Percentiles rank a stretch among this genome's conserved stretches.
Evolutionary conservation across 2,113 vertebrate genomes (phyloP).

Genomic region (Pygoscelis antarcticus): DNA sequence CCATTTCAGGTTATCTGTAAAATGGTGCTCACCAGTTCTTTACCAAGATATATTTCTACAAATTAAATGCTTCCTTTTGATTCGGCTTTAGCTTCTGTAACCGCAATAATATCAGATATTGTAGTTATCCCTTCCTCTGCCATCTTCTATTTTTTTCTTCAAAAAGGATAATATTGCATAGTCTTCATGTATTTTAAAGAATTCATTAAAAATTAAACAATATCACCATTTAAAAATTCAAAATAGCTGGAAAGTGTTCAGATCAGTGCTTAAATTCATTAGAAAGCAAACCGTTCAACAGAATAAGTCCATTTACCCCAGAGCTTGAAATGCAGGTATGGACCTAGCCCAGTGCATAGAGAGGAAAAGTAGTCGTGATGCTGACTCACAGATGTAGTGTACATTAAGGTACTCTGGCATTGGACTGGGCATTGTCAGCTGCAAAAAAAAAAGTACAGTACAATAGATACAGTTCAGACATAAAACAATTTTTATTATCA

Average conservation of each 20-base stretch:
- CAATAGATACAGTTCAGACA: not conserved
- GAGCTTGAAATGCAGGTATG: constrained; percentile 95
- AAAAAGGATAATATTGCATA: not conserved
- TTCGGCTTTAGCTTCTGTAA: not conserved
- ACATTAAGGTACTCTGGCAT: constrained; percentile 98
- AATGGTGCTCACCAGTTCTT: not conserved
- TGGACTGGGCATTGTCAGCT: constrained; percentile 98
- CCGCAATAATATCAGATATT: not conserved
- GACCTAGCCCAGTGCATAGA: constrained; percentile 99
- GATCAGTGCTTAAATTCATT: not conserved
- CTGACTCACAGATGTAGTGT: constrained; percentile 98
- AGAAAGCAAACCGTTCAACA: not conserved
- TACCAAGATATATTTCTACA: not conserved
- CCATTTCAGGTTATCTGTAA: not conserved
- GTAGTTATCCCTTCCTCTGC: not conserved
- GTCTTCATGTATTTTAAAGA: not conserved
- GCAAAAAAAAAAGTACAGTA: constrained; percentile 9
- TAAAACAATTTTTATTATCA: not conserved
- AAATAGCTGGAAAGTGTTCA: not conserved
- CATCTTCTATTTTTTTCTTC: not conserved
- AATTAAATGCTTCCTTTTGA: not conserved
- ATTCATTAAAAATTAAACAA: not conserved
- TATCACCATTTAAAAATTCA: not conserved
- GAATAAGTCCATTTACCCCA: constrained; percentile 83
- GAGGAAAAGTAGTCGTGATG: constrained; percentile 95